phyloP scores from a whole-genome alignment of 2,888 invertebrate species.

The Platycheirus albimanus region DNA sequence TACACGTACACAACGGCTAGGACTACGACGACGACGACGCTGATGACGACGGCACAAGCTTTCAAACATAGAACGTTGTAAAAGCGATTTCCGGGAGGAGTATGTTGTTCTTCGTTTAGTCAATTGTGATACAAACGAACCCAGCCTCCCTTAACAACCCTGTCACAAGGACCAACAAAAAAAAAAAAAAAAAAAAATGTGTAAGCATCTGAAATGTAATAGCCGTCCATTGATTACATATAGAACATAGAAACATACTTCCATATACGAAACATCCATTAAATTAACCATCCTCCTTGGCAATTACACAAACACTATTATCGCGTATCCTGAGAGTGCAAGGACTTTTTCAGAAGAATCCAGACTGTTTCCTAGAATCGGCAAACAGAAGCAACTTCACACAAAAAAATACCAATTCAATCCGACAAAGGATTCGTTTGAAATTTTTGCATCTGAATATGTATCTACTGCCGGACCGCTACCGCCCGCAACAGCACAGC shows the following conservation, averaged over 20 bases:
- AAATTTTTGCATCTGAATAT: slow-evolving; percentile 60
- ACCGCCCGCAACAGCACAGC: too few relatives aligned
- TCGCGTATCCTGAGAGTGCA: slow-evolving; percentile 53
- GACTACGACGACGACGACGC: too few relatives aligned
- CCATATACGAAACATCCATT: slow-evolving; percentile 69
- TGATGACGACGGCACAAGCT: slow-evolving; percentile 3
- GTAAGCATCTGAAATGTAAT: slow-evolving; percentile 18
- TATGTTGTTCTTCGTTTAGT: slow-evolving; percentile 49
- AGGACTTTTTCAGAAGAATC: slow-evolving; percentile 53
- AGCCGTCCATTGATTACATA: slow-evolving; percentile 64
- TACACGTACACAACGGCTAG: too few relatives aligned
- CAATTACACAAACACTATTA: slow-evolving; percentile 72
- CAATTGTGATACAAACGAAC: slow-evolving; percentile 32
- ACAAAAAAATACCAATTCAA: slow-evolving; percentile 27
- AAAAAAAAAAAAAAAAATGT: slow-evolving; percentile 29
- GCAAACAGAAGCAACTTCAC: slow-evolving; percentile 27
- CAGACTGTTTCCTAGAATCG: slow-evolving; percentile 33
- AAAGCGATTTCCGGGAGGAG: slow-evolving; percentile 47
- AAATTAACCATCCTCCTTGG: slow-evolving; percentile 72
- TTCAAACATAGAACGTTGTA: slow-evolving; percentile 33
- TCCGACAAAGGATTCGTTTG: slow-evolving; percentile 42
- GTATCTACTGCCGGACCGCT: not conserved
- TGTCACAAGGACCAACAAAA: not conserved
- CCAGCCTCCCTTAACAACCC: slow-evolving; percentile 23
- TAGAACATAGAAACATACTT: too few relatives aligned